These are phyloP conservation scores for Podabrus alpinus DNA, from an alignment of 2,888 invertebrate genomes.

Conservation along the genomic window DNA sequence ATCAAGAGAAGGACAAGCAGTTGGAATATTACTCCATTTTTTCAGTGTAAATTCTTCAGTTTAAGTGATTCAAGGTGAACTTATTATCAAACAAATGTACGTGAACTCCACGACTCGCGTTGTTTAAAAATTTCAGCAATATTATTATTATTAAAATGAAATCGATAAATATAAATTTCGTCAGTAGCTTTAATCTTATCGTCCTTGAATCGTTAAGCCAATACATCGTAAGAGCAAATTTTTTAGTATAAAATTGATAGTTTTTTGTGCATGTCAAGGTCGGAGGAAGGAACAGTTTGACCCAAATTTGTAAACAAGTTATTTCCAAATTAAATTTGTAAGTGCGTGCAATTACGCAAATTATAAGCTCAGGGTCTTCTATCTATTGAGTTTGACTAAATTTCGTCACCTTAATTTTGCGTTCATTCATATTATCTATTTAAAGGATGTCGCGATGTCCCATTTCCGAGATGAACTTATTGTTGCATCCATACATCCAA, in stretches of 20 bases:
- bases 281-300: slow-evolving; percentile 46
- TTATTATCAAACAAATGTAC: not conserved
- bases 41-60: too few species aligned
- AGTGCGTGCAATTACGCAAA: slow-evolving; percentile 12
- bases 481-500: not conserved
- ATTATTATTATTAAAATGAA: not conserved
- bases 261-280: slow-evolving; percentile 42
- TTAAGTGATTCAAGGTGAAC: not conserved
- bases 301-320: slow-evolving; percentile 34
- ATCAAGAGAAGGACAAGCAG: not conserved
- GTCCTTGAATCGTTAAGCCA: not conserved
- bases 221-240: not conserved
- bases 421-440: not conserved
- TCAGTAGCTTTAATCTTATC: not conserved
- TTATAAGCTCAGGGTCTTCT: slow-evolving; percentile 10
- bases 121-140: not conserved
- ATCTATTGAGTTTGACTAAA: not conserved
- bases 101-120: not conserved
- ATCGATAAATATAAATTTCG: not conserved
- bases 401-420: not conserved
- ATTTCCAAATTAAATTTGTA: slow-evolving; percentile 25
- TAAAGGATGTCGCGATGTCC: too few species aligned
- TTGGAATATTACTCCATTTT: too few species aligned
- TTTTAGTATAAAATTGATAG: not conserved
- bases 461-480: not conserved